Evolutionary conservation across 2,113 vertebrate species (phyloP).

Genomic region (Hemibagrus wyckioides): DNA sequence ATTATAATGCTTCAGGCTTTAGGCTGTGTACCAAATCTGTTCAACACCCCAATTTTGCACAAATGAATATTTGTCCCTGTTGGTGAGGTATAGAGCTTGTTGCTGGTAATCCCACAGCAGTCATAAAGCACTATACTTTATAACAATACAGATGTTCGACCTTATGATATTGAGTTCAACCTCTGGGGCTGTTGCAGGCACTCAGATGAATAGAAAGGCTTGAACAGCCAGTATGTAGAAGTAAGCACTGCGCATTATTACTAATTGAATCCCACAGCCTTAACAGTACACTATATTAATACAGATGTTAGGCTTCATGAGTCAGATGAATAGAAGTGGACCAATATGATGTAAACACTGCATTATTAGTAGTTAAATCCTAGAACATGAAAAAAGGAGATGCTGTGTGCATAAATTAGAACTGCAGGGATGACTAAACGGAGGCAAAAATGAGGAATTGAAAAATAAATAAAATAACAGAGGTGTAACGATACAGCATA

Average conservation of each 20-base stretch:
- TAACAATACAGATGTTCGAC: not conserved
- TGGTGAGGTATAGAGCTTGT: not conserved
- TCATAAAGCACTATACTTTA: not conserved
- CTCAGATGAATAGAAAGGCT: not conserved
- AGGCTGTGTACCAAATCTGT: not conserved
- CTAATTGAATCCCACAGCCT: not conserved
- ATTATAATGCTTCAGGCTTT: not conserved
- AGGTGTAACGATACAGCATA: not conserved
- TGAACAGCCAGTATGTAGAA: not conserved
- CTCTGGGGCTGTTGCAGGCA: not conserved
- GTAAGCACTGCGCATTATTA: not conserved
- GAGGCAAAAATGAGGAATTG: not conserved
- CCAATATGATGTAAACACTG: not conserved
- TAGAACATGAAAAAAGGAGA: not conserved
- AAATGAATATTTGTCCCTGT: not conserved
- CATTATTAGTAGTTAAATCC: not conserved
- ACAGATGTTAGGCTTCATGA: not conserved
- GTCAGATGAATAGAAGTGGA: not conserved
- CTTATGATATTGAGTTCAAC: not conserved
- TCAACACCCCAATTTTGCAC: not conserved
- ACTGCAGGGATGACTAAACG: not conserved
- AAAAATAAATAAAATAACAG: not conserved
- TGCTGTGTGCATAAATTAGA: not conserved
- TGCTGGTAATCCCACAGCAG: slow-evolving; percentile 2
- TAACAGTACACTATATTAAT: not conserved